phyloP scores from a whole-genome alignment of 2,888 invertebrate genomes.

The Lamproptera curius region DNA sequence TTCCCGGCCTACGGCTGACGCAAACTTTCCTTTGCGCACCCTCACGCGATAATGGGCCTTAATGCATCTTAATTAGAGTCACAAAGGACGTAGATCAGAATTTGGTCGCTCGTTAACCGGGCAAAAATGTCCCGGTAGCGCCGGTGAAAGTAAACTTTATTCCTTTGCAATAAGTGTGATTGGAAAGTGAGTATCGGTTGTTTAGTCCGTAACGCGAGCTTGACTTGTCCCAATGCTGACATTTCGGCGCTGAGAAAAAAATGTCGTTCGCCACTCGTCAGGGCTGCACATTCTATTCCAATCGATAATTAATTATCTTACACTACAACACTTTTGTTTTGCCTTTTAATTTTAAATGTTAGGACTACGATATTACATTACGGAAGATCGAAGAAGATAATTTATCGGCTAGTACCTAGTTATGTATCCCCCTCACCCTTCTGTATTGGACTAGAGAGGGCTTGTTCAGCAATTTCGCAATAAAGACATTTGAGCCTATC shows the following conservation, averaged over 20 bases:
- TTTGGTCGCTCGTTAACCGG: constrained; percentile 36
- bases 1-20: constrained; percentile 49
- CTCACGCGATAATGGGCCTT: constrained; percentile 51
- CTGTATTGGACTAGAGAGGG: too few species aligned
- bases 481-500: too few species aligned
- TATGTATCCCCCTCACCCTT: too few species aligned
- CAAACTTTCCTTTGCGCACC: constrained; percentile 53
- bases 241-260: constrained; percentile 55
- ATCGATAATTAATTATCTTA: constrained; percentile 1
- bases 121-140: constrained; percentile 40
- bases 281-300: constrained; percentile 14
- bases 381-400: too few species aligned
- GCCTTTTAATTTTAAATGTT: too few species aligned
- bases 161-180: constrained; percentile 32
- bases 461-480: too few species aligned
- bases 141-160: constrained; percentile 42
- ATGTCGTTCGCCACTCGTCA: constrained; percentile 31
- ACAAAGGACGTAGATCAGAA: constrained; percentile 32
- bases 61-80: constrained; percentile 26
- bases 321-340: neutral
- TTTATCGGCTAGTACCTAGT: too few species aligned
- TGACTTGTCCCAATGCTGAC: constrained; percentile 51
- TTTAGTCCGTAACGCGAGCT: constrained; percentile 52
- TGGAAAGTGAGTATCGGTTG: constrained; percentile 26
- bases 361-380: too few species aligned